Conservation (phyloP, 2,113 vertebrate genomes). For the Geococcyx californianus region DNA sequence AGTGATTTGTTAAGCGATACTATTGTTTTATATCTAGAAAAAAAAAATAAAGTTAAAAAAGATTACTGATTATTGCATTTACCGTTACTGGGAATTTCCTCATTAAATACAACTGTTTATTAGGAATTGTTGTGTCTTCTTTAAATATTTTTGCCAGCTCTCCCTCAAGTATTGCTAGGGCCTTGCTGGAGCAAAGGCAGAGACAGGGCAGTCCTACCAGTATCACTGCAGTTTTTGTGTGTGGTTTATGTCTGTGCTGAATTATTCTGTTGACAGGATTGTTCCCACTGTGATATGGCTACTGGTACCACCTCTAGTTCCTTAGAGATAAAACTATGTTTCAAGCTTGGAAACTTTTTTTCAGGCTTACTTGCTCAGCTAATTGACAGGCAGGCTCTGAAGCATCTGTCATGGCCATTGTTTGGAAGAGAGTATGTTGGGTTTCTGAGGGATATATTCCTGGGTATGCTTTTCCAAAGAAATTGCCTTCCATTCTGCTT, state of each 20-base stretch:
- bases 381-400: neutral
- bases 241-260: neutral
- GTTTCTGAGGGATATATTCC: neutral
- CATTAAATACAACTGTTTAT: neutral
- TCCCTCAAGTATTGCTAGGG: neutral
- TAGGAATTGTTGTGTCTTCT: neutral
- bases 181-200: neutral
- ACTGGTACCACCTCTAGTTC: neutral
- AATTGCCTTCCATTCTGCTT: neutral
- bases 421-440: neutral
- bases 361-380: neutral
- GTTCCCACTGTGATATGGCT: fast-evolving
- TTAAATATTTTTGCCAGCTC: neutral
- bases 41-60: neutral
- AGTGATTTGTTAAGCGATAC: neutral
- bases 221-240: too few relatives aligned
- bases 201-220: neutral
- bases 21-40: neutral
- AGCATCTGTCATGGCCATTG: neutral
- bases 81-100: neutral
- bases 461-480: neutral
- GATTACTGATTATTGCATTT: neutral
- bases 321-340: neutral
- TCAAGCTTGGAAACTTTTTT: neutral
- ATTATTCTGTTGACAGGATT: neutral